phyloP scores from a whole-genome alignment of 2,113 vertebrate genomes.

The Mustelus asterias region DNA sequence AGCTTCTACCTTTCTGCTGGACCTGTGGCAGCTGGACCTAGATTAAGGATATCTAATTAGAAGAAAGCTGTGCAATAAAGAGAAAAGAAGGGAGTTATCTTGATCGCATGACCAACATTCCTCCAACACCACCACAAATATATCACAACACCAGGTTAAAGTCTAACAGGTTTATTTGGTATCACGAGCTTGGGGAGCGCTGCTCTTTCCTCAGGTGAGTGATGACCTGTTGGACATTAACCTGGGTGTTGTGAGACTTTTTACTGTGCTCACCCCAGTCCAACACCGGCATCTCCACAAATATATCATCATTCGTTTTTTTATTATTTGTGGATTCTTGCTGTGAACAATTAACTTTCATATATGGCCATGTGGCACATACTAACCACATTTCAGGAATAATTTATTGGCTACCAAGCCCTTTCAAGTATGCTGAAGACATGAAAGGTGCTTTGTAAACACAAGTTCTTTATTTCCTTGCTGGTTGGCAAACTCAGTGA shows the following conservation, averaged over 20 bases:
- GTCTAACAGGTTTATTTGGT: too few relatives aligned
- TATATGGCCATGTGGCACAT: not conserved
- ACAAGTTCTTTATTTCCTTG: not conserved
- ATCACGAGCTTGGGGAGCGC: too few relatives aligned
- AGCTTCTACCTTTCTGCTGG: too few relatives aligned
- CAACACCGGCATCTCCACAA: not conserved
- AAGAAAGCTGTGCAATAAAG: not conserved
- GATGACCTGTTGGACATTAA: too few relatives aligned
- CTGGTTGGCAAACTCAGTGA: not conserved
- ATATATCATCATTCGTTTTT: not conserved
- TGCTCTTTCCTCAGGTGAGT: too few relatives aligned
- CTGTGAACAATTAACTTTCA: not conserved
- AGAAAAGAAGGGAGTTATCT: not conserved
- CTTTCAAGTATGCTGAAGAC: not conserved
- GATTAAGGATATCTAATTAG: not conserved
- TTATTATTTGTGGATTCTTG: not conserved
- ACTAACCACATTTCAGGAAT: not conserved
- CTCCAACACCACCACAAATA: not conserved
- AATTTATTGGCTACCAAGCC: not conserved
- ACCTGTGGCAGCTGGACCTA: not conserved
- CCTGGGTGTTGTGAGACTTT: too few relatives aligned
- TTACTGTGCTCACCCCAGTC: not conserved
- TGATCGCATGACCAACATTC: not conserved
- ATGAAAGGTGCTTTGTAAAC: not conserved
- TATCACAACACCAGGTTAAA: not conserved